Conservation (phyloP, 2,888 invertebrate species). For the Argynnis bischoffii region DNA sequence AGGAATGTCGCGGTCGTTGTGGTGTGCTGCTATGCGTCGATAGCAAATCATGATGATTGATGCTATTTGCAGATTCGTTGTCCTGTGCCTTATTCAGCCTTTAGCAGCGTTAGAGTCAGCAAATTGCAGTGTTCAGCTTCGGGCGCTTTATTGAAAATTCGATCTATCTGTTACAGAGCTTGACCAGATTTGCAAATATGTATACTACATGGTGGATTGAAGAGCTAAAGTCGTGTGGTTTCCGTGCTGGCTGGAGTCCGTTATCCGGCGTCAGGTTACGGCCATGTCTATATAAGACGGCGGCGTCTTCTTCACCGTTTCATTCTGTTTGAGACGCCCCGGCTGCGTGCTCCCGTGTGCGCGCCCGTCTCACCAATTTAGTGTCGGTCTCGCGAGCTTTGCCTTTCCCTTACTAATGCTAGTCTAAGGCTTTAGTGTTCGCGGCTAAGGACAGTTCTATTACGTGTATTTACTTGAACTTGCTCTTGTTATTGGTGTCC, state of each 20-base stretch:
- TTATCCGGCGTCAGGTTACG: slow-evolving; percentile 82
- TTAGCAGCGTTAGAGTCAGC: slow-evolving; percentile 61
- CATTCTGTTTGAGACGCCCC: slow-evolving; percentile 78
- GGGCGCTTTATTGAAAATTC: slow-evolving; percentile 80
- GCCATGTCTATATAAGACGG: slow-evolving; percentile 81
- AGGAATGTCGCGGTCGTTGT: slow-evolving; percentile 29
- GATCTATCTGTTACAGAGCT: slow-evolving; percentile 72
- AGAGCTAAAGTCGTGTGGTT: slow-evolving; percentile 57
- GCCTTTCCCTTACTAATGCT: slow-evolving; percentile 48
- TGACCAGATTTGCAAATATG: slow-evolving; percentile 41
- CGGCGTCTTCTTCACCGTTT: slow-evolving; percentile 80
- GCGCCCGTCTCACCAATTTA: slow-evolving; percentile 46
- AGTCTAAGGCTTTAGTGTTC: slow-evolving; percentile 67
- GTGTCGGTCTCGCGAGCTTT: slow-evolving; percentile 57
- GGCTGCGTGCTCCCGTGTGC: slow-evolving; percentile 60
- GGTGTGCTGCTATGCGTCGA: slow-evolving; percentile 31
- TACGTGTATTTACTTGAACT: slow-evolving; percentile 69
- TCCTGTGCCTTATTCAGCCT: slow-evolving; percentile 59
- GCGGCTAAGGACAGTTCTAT: slow-evolving; percentile 67
- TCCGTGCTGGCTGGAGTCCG: slow-evolving; percentile 64
- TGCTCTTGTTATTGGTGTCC: slow-evolving; percentile 56
- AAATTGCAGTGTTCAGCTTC: slow-evolving; percentile 76
- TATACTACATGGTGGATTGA: slow-evolving; percentile 24
- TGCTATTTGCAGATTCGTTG: slow-evolving; percentile 68
- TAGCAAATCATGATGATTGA: slow-evolving; percentile 47